Evolutionary conservation across 1,140 invertebrate species (phyloP), one percentile per base, ranked within the genome.

Genomic region (Dendroctonus ponderosae): DNA sequence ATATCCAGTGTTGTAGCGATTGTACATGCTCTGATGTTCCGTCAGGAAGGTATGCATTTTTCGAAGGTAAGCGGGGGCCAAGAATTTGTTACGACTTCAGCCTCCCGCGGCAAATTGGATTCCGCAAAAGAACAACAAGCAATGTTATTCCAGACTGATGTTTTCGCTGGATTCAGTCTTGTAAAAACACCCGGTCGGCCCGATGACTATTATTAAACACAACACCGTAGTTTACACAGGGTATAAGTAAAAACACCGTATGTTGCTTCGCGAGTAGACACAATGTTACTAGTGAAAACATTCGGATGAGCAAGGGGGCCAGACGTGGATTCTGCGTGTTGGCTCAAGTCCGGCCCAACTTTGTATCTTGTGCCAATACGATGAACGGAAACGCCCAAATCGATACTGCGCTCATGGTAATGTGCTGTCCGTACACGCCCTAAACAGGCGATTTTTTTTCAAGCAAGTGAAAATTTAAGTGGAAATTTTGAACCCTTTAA

Each of bases 11-110:
- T 73, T 70, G 61, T 72, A 80, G 62, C 83, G 80, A 70, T 83
- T 81, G 73, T 85, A 89, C 49, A 90, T 89, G 75, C 90, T 92
- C 79, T 93, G 91, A 80, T 93, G 83, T 54, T 85, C 91, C 65
- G 89, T 87, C 79, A 94, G 94, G 66, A 95, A 82, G 53, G 92
- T 91, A 77, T 94, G 92, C 92, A 95, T 95, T 46, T 74, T 79
- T 68, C 49, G n/a, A 41, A 15, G 46, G 38, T 41, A 52, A 46
- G 44, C 56, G 66, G 40, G 26, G 26, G 26, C 26, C 26, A 26
- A 26, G 26, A 26, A 26, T 26, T 26, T 26, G 3, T 26, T 44
- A 62, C 53, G 53, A 50, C 51, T 9, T 43, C 52, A 51, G 54
- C 50, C 61, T 49, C 66, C 67, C 26, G 26, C 26, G 26, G 62